Conservation (phyloP, 2,888 invertebrate species). For the Clunio marinus region DNA sequence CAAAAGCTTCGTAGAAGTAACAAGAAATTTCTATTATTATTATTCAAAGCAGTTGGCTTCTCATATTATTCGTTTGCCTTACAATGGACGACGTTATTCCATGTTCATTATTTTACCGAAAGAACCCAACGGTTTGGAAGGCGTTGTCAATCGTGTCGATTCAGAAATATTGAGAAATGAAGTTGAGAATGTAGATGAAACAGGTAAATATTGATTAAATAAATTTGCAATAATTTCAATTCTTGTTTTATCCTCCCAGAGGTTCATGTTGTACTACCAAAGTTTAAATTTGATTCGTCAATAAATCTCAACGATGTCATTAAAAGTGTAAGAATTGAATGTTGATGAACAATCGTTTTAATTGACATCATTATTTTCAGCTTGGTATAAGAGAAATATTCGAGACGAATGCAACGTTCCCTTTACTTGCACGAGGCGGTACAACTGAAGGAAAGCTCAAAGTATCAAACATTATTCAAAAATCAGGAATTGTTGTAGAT, state of each 20-base stretch:
- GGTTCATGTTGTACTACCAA: constrained; percentile 65
- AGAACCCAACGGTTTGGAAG: constrained; percentile 58
- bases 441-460: constrained; percentile 53
- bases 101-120: constrained; percentile 71
- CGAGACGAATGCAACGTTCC: constrained; percentile 63
- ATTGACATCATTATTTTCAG: constrained; percentile 46
- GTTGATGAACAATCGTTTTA: not conserved
- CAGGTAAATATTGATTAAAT: too few relatives aligned
- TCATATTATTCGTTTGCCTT: constrained; percentile 69
- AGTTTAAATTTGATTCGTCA: constrained; percentile 69
- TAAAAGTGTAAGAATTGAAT: constrained; percentile 54
- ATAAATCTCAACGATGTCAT: constrained; percentile 59
- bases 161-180: constrained; percentile 56
- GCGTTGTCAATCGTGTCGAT: constrained; percentile 58
- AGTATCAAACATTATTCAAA: constrained; percentile 68
- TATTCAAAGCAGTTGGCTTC: constrained; percentile 62
- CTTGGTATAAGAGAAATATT: constrained; percentile 71
- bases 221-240: too few relatives aligned
- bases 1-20: constrained; percentile 66
- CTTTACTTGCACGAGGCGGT: constrained; percentile 62
- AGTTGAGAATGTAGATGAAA: constrained; percentile 58
- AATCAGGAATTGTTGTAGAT: constrained; percentile 70
- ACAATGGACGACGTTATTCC: constrained; percentile 63
- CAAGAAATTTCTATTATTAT: constrained; percentile 60
- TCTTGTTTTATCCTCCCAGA: too few relatives aligned